Percentiles rank a stretch among this genome's conserved stretches.
These are phyloP conservation scores for Coracopsis vasa DNA, from an alignment of 2,113 vertebrate species.

Conservation along the genomic window DNA sequence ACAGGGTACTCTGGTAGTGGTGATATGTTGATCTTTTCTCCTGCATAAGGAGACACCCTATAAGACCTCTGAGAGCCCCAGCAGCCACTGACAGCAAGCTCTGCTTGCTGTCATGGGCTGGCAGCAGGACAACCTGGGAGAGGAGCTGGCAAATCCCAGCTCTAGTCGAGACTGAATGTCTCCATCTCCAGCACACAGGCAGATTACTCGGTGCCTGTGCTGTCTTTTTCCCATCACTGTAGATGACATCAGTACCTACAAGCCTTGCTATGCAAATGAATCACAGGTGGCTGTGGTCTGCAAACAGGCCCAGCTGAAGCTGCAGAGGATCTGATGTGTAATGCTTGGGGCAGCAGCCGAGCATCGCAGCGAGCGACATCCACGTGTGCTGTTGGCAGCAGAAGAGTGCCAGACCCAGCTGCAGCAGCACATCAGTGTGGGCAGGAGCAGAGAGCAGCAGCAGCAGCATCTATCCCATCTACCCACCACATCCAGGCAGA, in stretches of 20 bases:
- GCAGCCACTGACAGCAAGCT: not conserved
- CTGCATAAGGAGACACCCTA: not conserved
- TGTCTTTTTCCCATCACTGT: not conserved
- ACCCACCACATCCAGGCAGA: not conserved
- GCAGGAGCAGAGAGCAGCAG: accelerated
- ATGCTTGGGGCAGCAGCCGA: not conserved
- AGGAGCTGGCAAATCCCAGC: not conserved
- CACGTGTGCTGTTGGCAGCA: accelerated
- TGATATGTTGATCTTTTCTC: not conserved
- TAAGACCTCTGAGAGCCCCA: not conserved
- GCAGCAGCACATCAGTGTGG: accelerated
- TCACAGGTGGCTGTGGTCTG: not conserved
- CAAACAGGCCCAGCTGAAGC: not conserved
- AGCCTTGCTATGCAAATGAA: not conserved
- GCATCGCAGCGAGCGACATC: accelerated
- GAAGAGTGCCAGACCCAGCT: not conserved
- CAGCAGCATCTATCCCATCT: not conserved
- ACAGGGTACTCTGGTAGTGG: not conserved
- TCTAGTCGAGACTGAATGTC: not conserved
- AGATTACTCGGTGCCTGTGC: not conserved
- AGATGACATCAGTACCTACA: not conserved
- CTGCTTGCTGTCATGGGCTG: not conserved
- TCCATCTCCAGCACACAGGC: not conserved
- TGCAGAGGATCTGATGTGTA: not conserved
- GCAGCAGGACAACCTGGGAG: not conserved